Conservation (phyloP, 2,797 vertebrate species). For the Tamandua tetradactyla region DNA sequence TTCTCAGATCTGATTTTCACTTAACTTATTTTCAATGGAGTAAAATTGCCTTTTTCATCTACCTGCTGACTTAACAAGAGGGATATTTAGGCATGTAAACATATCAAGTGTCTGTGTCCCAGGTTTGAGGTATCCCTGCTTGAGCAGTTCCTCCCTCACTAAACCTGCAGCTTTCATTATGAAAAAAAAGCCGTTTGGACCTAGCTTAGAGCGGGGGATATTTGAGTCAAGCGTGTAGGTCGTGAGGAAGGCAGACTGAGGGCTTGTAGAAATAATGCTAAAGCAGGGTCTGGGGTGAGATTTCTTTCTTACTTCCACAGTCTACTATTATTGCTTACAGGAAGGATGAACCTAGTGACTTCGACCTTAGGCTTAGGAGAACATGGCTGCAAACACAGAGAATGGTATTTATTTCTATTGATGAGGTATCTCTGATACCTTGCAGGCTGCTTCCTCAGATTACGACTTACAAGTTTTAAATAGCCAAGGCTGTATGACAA, state of each 20-base stretch:
- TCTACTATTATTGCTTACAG: not conserved
- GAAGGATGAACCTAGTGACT: not conserved
- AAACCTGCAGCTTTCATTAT: no score
- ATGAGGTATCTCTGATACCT: not conserved
- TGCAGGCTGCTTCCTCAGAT: constrained; percentile 12
- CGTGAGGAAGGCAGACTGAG: not conserved
- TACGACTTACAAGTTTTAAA: not conserved
- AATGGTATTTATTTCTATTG: not conserved
- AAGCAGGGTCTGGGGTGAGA: not conserved
- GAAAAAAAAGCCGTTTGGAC: no score
- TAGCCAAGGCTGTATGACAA: no score
- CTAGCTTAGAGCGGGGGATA: not conserved
- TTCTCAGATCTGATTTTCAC: not conserved
- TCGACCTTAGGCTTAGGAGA: not conserved
- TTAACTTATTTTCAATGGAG: not conserved
- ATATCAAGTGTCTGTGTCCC: not conserved
- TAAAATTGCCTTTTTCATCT: not conserved
- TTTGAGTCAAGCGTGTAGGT: not conserved
- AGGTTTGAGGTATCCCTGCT: no score
- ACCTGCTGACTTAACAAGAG: not conserved
- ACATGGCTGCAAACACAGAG: not conserved
- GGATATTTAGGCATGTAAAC: not conserved
- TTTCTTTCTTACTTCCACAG: not conserved
- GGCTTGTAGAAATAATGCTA: not conserved
- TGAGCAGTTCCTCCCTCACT: no score